Evolutionary conservation across 2,113 vertebrate species (phyloP), one percentile per base, ranked within the genome.

Genomic region (Nyctibius bracteatus): DNA sequence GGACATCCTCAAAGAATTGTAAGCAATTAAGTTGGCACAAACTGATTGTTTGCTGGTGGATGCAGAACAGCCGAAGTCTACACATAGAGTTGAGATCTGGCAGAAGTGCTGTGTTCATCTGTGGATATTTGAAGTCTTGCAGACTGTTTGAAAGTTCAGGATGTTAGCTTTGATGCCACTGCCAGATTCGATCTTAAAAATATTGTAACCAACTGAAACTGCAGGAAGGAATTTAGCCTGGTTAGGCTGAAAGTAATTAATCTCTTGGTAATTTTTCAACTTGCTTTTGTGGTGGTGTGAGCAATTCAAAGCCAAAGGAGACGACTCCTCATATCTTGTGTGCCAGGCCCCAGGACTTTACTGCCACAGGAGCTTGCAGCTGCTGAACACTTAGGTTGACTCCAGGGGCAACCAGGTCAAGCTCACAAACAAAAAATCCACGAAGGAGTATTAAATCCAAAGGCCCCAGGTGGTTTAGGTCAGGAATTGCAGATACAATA

Each of bases 361-460:
- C 4, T 84, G 47, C 37, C 3, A 1, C 14, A 2, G 72, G 72
- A 92, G 23, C 72, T 81, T 47, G 44, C 57, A 75, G 66, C 88
- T 73, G 33, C 55, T 46, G 16, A 27, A 27, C 0, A 0, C 22
- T 72, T 65, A 23, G 0, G 14, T 30, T 65, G 39, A 39, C 13
- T 2, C 33, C 41, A 66, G 39, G 39, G 21, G 20, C 41, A 62
- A 3, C 24, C 12, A 19, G 12, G 22, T 79, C 39, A 51, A 91
- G 24, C 35, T 86, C 68, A 46, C 37, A 90, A 54, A 70, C 0
- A 8, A 68, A 85, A 83, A 80, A 28, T 81, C 25, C 51, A 5
- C 17, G 18, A 22, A 30, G 7, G 15, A 23, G 5, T 59, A 20
- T 47, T 77, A 70, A 77, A 80, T 62, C 49, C 24, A 33, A 88